These are phyloP conservation scores for Cantharis rufa DNA, from an alignment of 2,888 invertebrate genomes.

Conservation along the genomic window DNA sequence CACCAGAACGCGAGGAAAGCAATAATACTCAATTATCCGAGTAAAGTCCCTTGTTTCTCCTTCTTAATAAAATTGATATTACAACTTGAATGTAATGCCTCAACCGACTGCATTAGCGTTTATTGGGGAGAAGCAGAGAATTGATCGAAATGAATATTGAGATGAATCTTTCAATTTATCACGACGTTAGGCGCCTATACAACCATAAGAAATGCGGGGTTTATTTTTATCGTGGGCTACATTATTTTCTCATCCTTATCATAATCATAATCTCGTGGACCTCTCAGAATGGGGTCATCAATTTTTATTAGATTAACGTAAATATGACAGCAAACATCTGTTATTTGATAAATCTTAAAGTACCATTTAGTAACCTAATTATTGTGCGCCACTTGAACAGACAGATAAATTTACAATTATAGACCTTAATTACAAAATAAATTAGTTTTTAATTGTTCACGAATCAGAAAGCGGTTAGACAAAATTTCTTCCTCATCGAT, in stretches of 20 bases:
- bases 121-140: background rate
- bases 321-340: background rate
- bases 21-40: background rate
- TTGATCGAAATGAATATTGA: background rate
- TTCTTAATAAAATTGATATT: background rate
- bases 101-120: background rate
- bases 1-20: background rate
- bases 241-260: background rate
- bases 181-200: background rate
- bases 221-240: background rate
- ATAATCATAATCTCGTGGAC: slow-evolving; percentile 1
- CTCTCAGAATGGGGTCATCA: background rate
- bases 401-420: background rate
- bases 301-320: slow-evolving; percentile 5
- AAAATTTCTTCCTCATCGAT: background rate
- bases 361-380: background rate
- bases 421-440: background rate
- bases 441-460: background rate
- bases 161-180: slow-evolving; percentile 3
- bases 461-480: background rate
- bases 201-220: background rate
- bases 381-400: background rate
- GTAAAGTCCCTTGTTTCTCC: background rate
- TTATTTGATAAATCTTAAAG: background rate
- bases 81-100: background rate